Evolutionary conservation across 2,113 vertebrate genomes (phyloP).

Genomic region (Notothenia rossii): DNA sequence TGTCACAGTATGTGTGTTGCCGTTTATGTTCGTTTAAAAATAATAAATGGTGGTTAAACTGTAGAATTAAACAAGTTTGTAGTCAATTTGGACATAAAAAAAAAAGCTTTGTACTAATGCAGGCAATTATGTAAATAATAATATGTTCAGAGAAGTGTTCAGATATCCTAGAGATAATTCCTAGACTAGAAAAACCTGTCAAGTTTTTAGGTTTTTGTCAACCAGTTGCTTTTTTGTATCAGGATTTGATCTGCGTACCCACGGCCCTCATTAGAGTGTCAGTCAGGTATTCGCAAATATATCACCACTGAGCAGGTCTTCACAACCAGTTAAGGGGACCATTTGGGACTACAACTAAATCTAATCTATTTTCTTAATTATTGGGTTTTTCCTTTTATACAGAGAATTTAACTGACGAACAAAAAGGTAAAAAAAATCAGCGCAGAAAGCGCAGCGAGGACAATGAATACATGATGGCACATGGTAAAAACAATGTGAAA

Average conservation of each 20-base stretch:
- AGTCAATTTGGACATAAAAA: not conserved
- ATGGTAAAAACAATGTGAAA: not conserved
- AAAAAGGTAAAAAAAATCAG: not conserved
- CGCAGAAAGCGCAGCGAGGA: not conserved
- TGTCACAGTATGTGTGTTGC: not conserved
- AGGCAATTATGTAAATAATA: not conserved
- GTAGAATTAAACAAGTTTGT: not conserved
- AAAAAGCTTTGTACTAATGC: not conserved
- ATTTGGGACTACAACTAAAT: slow-evolving; percentile 52
- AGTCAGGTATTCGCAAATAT: slow-evolving; percentile 15
- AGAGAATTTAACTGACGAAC: slow-evolving; percentile 4
- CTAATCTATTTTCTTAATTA: not conserved
- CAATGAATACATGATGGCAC: not conserved
- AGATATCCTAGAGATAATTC: not conserved
- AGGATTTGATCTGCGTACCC: slow-evolving; percentile 56
- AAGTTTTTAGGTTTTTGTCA: not conserved
- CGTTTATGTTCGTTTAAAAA: not conserved
- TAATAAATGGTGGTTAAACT: not conserved
- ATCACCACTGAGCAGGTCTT: slow-evolving; percentile 39
- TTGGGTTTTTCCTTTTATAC: not conserved
- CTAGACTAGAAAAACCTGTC: not conserved
- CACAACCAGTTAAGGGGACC: slow-evolving; percentile 33
- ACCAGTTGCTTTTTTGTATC: not conserved
- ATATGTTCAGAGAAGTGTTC: not conserved
- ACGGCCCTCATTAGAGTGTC: slow-evolving; percentile 55